A percentile compares a stretch with the other conserved stretches of the same genome.
phyloP scores from a whole-genome alignment of 2,797 vertebrate genomes.

The Crossoptilon crossoptilon region DNA sequence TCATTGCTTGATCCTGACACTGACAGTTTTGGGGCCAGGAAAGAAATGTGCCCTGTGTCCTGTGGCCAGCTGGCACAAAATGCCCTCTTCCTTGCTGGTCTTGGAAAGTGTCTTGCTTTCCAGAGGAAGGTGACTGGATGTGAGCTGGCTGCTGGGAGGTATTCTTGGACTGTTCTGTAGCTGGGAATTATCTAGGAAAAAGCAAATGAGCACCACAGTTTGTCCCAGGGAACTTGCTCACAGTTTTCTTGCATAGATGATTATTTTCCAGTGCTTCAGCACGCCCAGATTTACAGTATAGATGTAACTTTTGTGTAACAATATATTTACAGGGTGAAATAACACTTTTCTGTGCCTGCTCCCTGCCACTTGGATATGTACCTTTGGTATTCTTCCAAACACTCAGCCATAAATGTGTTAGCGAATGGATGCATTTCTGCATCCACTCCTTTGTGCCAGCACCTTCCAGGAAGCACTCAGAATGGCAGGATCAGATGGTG shows the following conservation, averaged over 20 bases:
- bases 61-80: conserved; percentile 50
- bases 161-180: background rate
- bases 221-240: background rate
- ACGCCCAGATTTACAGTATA: background rate
- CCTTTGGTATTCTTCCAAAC: background rate
- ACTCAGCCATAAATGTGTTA: background rate
- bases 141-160: background rate
- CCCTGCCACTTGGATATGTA: background rate
- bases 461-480: background rate
- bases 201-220: background rate
- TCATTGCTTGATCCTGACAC: background rate
- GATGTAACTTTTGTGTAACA: background rate
- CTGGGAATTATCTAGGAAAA: conserved; percentile 28
- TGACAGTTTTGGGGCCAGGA: background rate
- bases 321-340: background rate
- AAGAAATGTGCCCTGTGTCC: background rate
- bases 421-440: background rate
- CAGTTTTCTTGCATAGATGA: background rate
- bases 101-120: background rate
- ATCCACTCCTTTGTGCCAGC: background rate
- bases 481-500: background rate
- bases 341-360: background rate
- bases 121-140: conserved; percentile 15
- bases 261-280: background rate
- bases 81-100: background rate